Evolutionary conservation across 2,888 invertebrate genomes (phyloP).

Genomic region (Papilio elwesi): DNA sequence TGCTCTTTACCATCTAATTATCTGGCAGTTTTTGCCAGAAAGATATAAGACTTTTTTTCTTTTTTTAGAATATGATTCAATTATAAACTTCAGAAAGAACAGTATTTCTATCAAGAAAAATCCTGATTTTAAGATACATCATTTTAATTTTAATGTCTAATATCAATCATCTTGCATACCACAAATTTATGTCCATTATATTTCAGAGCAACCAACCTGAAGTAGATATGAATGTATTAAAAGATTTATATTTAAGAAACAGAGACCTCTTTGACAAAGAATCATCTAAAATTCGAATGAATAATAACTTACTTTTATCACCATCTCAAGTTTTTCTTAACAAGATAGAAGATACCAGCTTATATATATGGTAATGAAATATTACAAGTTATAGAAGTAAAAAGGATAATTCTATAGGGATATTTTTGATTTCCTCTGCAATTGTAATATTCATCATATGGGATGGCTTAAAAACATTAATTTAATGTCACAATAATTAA

Average conservation of each 20-base stretch:
- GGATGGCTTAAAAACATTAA: no score
- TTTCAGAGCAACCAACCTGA: constrained; percentile 84
- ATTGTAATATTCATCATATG: no score
- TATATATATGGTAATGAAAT: constrained; percentile 65
- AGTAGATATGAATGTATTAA: constrained; percentile 82
- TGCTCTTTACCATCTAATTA: no score
- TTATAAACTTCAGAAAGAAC: no score
- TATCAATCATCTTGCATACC: no score
- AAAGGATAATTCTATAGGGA: not conserved
- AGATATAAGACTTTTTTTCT: no score
- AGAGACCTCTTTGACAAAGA: constrained; percentile 85
- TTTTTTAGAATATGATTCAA: no score
- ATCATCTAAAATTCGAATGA: constrained; percentile 82
- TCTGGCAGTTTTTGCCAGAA: no score
- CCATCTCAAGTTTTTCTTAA: constrained; percentile 69
- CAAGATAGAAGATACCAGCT: constrained; percentile 54
- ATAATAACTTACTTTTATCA: constrained; percentile 65
- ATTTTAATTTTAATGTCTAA: no score
- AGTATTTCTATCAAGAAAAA: no score
- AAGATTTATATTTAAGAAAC: constrained; percentile 84
- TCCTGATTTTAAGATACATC: no score
- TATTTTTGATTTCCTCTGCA: not conserved
- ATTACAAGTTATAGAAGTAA: not conserved
- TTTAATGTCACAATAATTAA: not conserved
- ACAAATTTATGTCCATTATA: constrained; percentile 17